Conservation (phyloP, 2,888 invertebrate species). For the Sphinx pinastri region DNA sequence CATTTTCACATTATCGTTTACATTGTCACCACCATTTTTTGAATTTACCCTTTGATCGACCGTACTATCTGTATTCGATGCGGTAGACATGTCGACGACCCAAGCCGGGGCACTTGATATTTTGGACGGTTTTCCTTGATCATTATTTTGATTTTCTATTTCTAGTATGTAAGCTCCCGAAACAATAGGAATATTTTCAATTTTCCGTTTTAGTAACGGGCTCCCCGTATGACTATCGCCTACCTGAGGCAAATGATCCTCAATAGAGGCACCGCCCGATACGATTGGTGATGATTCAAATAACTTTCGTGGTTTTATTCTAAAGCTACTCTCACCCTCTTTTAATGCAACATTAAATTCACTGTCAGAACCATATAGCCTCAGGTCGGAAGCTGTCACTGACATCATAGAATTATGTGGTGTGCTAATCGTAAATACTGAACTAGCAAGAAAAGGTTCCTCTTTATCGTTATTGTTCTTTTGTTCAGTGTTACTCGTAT, state of each 20-base stretch:
- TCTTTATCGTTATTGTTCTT: constrained; percentile 27
- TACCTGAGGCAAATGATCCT: constrained; percentile 76
- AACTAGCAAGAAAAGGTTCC: constrained; percentile 14
- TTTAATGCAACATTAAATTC: constrained; percentile 34
- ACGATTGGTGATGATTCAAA: constrained; percentile 86
- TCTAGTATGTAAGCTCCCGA: constrained; percentile 85
- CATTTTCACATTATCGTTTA: constrained; percentile 56
- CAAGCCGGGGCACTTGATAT: constrained; percentile 84
- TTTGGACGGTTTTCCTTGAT: constrained; percentile 51
- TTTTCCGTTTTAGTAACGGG: constrained; percentile 68
- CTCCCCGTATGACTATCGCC: constrained; percentile 80
- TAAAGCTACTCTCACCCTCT: constrained; percentile 50
- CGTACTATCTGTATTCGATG: constrained; percentile 41
- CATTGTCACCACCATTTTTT: constrained; percentile 51
- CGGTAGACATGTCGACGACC: constrained; percentile 87
- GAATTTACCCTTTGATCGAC: constrained; percentile 32
- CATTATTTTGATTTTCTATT: constrained; percentile 38
- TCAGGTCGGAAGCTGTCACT: constrained; percentile 56
- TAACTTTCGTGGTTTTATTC: constrained; percentile 61
- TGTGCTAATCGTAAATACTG: constrained; percentile 75
- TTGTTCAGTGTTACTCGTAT: constrained; percentile 25
- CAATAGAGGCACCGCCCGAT: constrained; percentile 86
- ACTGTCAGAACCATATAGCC: constrained; percentile 44
- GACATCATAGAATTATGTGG: constrained; percentile 88
- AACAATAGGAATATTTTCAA: constrained; percentile 86